These are phyloP conservation scores for Anodontia alba DNA, from an alignment of 2,888 invertebrate genomes.

Conservation along the genomic window DNA sequence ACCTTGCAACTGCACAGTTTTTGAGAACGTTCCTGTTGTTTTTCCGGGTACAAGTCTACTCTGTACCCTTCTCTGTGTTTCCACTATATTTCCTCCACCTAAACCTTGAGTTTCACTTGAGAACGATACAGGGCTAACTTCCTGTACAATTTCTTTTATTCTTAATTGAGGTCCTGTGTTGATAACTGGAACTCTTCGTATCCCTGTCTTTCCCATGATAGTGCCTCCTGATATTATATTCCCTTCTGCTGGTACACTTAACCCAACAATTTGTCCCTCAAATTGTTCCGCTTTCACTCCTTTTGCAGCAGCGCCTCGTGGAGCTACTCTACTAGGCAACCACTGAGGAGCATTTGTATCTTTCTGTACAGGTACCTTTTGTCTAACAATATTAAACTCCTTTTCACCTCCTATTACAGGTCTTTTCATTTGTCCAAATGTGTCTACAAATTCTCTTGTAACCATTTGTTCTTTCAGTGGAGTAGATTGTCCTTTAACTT, in stretches of 20 bases:
- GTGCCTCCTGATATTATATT: conserved; percentile 46
- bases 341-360: neutral
- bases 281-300: conserved; percentile 31
- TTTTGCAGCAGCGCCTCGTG: conserved; percentile 42
- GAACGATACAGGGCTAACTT: conserved; percentile 42
- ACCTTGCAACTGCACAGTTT: neutral
- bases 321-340: conserved; percentile 37
- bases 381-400: conserved; percentile 4
- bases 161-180: conserved; percentile 33
- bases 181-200: conserved; percentile 25
- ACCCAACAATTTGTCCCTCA: conserved; percentile 47
- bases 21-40: conserved; percentile 1
- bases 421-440: neutral
- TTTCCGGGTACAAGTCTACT: neutral
- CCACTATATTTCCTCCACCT: conserved; percentile 1
- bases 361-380: neutral
- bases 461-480: neutral
- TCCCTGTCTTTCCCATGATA: conserved; percentile 26
- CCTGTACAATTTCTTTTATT: conserved; percentile 49
- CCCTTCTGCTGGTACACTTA: conserved; percentile 26
- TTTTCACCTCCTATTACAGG: neutral
- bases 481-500: neutral
- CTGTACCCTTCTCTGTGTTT: conserved; percentile 5
- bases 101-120: conserved; percentile 21
- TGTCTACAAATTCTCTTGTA: neutral